Evolutionary conservation across 2,797 vertebrate genomes (phyloP), one percentile per base, ranked within the genome.

Genomic region (Phoxinus dragarum): DNA sequence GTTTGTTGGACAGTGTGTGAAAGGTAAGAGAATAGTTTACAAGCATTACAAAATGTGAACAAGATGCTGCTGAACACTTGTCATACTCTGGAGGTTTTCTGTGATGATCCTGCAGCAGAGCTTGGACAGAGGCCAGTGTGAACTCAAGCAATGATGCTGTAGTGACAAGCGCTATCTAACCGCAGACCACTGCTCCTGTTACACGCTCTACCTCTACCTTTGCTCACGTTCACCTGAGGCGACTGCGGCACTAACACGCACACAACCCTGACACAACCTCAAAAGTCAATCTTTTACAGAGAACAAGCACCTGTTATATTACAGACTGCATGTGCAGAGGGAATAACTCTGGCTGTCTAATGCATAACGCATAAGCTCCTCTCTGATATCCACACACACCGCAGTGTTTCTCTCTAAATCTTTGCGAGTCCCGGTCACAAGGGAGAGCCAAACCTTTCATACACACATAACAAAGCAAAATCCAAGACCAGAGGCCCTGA

Each of bases 331-430:
- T 72, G 76, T 61, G 67, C 10, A 14, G 31, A 73, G 77, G 77
- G 68, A 85, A 80, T 73, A 85, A 34, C 68, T 80, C 40, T 1
- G 27, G 12, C 4, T 44, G 64, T 77, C 47, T 77, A 64, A 80
- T 80, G 68, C 27, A 80, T 85, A 54, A 85, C 40, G 68, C 42
- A 80, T 73, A 80, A 85, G 67, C 42, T 79, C 38, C 38, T 71
- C 38, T 38, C 49, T 38, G 77, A 72, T 85, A 52, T 85, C 68
- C 69, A 47, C 59, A 66, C 54, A 80, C 54, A 80, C 67, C 17
- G 23, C 82, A 84, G 66, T 10, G 3, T 71, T 69, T 27, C 75
- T 68, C n/a, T 77, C 66, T n/a, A 78, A 74, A 68, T 68, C 38
- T 86, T 66, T 38, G 66, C 0, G 42, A 71, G 85, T 73, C 40